A percentile compares a stretch with the other conserved stretches of the same genome.
phyloP scores from a whole-genome alignment of 2,113 vertebrate genomes.

The Tylochromis polylepis region DNA sequence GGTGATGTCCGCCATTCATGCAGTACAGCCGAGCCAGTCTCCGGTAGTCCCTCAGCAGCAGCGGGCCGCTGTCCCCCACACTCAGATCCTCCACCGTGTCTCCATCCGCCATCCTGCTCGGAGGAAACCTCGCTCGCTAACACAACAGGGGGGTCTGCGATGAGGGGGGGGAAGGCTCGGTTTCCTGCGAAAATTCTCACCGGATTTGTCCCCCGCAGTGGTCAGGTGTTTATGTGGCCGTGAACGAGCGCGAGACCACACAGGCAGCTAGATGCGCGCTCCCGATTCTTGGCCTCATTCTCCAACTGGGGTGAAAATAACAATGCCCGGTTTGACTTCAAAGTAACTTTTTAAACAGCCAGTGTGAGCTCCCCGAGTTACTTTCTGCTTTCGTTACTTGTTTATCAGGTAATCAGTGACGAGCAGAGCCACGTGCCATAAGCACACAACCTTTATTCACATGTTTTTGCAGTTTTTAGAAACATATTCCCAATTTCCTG shows the following conservation, averaged over 20 bases:
- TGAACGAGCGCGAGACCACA: conserved; percentile 15
- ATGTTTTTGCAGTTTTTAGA: neutral
- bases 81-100: conserved; percentile 62
- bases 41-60: conserved; percentile 71
- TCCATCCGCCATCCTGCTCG: conserved; percentile 73
- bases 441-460: neutral
- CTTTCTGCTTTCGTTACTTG: neutral
- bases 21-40: conserved; percentile 86
- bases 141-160: neutral
- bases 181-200: neutral
- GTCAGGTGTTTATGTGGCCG: conserved; percentile 24
- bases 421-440: neutral
- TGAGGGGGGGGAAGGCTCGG: too few species aligned
- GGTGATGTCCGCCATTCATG: conserved; percentile 88
- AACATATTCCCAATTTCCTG: neutral
- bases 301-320: neutral
- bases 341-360: neutral
- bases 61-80: conserved; percentile 60
- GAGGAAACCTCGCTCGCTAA: neutral
- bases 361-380: neutral
- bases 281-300: neutral
- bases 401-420: neutral
- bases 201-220: neutral
- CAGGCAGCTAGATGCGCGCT: conserved; percentile 27
- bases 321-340: neutral